A percentile compares a stretch with the other conserved stretches of the same genome.
phyloP scores from a whole-genome alignment of 2,888 invertebrate species.

The Protophormia terraenovae region DNA sequence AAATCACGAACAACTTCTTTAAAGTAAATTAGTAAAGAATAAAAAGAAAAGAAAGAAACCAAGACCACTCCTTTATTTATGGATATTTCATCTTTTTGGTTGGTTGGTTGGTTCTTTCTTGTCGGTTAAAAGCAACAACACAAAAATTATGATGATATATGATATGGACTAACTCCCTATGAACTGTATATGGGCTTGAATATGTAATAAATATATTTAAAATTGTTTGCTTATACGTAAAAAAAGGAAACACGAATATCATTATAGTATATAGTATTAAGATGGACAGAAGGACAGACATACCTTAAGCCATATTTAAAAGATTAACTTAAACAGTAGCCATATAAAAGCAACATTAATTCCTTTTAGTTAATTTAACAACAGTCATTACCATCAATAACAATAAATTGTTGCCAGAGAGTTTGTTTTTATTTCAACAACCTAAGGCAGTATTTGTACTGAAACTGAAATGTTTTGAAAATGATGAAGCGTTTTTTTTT shows the following conservation, averaged over 20 bases:
- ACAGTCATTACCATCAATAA: slow-evolving; percentile 58
- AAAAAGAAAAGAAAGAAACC: slow-evolving; percentile 13
- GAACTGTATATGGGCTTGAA: not conserved
- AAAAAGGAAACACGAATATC: slow-evolving; percentile 13
- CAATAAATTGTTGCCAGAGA: slow-evolving; percentile 44
- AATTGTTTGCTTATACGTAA: too few relatives aligned
- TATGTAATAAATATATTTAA: not conserved
- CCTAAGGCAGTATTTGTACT: too few relatives aligned
- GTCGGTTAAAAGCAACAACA: not conserved
- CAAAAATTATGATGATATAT: slow-evolving; percentile 6
- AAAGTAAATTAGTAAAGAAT: not conserved
- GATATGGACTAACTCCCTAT: not conserved
- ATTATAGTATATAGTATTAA: not conserved
- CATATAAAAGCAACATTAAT: slow-evolving; percentile 25
- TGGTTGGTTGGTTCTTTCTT: not conserved
- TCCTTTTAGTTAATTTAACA: slow-evolving; percentile 46
- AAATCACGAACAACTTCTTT: slow-evolving; percentile 54
- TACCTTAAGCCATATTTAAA: not conserved
- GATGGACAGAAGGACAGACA: not conserved
- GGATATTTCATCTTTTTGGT: not conserved
- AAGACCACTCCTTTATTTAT: slow-evolving; percentile 41
- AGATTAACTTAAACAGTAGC: slow-evolving; percentile 45
- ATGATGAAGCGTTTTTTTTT: too few relatives aligned
- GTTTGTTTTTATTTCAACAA: not conserved
- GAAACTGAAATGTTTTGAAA: too few relatives aligned